Evolutionary conservation across 2,888 invertebrate genomes (phyloP).

Genomic region (Eustalomyia histrio): DNA sequence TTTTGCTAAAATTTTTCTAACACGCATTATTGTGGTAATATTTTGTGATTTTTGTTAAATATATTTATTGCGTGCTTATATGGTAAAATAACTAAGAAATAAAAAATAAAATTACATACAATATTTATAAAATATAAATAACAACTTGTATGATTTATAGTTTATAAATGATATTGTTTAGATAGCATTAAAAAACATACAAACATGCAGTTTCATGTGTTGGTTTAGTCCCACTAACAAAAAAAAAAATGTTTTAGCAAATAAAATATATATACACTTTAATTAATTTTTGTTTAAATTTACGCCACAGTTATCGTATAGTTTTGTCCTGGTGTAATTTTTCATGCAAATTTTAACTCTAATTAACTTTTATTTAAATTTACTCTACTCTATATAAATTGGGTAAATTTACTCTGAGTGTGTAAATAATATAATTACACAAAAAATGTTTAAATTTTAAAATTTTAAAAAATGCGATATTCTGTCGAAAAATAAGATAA

Average conservation of each 20-base stretch:
- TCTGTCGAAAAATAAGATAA: too few species aligned
- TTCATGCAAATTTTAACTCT: too few species aligned
- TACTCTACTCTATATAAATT: too few species aligned
- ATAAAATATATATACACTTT: too few species aligned
- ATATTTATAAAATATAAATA: constrained; percentile 10
- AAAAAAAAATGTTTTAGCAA: constrained; percentile 29
- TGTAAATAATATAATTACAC: too few species aligned
- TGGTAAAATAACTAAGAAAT: constrained; percentile 32
- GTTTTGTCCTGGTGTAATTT: too few species aligned
- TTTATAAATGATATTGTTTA: constrained; percentile 63
- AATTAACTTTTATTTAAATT: too few species aligned
- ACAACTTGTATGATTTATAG: constrained; percentile 61
- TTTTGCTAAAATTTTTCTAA: constrained; percentile 17
- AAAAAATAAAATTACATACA: neutral
- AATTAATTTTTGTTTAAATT: too few species aligned
- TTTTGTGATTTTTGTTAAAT: constrained; percentile 17
- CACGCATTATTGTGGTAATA: constrained; percentile 38
- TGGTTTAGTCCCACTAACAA: constrained; percentile 29
- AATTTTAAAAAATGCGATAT: too few species aligned
- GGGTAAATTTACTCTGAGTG: too few species aligned
- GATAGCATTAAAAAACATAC: constrained; percentile 40
- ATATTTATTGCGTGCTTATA: constrained; percentile 41
- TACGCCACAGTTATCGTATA: too few species aligned
- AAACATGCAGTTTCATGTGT: constrained; percentile 31
- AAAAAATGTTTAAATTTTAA: too few species aligned